Evolutionary conservation across 2,113 vertebrate genomes (phyloP).

Genomic region (Oceanodroma tethys): DNA sequence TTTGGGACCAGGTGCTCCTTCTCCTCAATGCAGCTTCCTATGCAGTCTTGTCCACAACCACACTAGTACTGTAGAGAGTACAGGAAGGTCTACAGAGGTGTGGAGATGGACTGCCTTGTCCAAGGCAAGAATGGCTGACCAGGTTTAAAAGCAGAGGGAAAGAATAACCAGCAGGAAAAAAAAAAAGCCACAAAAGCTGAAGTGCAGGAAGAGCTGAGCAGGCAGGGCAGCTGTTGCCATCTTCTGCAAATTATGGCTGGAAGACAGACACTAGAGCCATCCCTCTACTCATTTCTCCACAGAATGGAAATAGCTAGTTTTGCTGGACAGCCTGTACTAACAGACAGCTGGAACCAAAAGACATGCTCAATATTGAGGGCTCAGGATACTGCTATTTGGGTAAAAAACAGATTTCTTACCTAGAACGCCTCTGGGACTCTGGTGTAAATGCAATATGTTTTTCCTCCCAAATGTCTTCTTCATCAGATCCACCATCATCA

Average conservation of each 20-base stretch:
- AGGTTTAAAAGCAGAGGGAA: neutral
- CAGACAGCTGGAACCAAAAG: neutral
- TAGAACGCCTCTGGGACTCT: constrained; percentile 89
- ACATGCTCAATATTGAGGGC: neutral
- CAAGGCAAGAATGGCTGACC: neutral
- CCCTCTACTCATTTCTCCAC: neutral
- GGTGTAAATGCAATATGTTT: constrained; percentile 92
- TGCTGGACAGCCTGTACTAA: neutral
- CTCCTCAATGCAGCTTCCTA: neutral
- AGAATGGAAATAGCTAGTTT: neutral
- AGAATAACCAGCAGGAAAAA: neutral
- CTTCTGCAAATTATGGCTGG: neutral
- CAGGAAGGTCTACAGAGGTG: neutral
- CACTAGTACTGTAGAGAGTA: neutral
- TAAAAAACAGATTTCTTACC: constrained; percentile 65
- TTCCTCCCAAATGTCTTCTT: constrained; percentile 99
- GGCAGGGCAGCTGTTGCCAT: neutral
- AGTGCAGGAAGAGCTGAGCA: neutral
- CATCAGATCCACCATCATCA: constrained; percentile 95
- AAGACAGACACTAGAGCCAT: neutral
- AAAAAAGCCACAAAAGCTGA: neutral
- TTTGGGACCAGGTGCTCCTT: neutral
- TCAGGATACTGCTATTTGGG: neutral
- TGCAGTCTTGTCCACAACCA: neutral
- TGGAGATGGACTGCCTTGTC: neutral